phyloP scores from a whole-genome alignment of 2,888 invertebrate genomes.

The Pseudoips prasinana region DNA sequence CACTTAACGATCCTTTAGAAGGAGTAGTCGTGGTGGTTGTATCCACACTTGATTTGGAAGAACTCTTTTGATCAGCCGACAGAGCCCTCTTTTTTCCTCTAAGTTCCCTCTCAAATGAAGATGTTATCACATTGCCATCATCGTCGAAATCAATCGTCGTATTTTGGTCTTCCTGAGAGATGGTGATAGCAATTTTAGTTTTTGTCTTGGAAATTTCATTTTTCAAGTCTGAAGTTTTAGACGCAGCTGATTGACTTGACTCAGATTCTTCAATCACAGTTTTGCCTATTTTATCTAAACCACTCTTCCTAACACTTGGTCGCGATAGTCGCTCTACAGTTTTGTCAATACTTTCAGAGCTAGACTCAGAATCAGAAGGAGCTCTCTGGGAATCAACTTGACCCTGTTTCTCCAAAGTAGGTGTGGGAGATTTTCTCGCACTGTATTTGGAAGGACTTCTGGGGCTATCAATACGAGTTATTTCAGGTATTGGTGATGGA shows the following conservation, averaged over 20 bases:
- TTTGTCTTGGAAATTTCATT: conserved; percentile 77
- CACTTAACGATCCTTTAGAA: conserved; percentile 76
- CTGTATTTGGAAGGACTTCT: conserved; percentile 71
- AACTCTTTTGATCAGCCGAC: conserved; percentile 75
- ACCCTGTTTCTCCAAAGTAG: conserved; percentile 84
- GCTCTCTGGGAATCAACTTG: conserved; percentile 76
- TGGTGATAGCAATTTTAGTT: conserved; percentile 78
- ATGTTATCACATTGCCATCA: conserved; percentile 73
- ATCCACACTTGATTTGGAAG: conserved; percentile 83
- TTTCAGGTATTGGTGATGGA: conserved; percentile 63
- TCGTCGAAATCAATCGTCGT: conserved; percentile 78
- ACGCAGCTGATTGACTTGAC: conserved; percentile 81
- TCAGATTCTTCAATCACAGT: conserved; percentile 81
- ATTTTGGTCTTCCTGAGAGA: conserved; percentile 79
- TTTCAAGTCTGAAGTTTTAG: conserved; percentile 69
- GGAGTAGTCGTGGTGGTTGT: conserved; percentile 74
- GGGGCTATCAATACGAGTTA: conserved; percentile 68
- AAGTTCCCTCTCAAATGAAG: conserved; percentile 67
- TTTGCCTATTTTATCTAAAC: conserved; percentile 70
- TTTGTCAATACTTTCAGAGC: conserved; percentile 78
- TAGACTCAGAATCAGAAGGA: conserved; percentile 83
- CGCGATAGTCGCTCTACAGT: conserved; percentile 73
- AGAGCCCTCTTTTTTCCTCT: conserved; percentile 64
- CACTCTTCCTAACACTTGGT: conserved; percentile 70
- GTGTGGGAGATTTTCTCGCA: conserved; percentile 76